Conservation (phyloP, 2,888 invertebrate species). For the Idaea biselata region DNA sequence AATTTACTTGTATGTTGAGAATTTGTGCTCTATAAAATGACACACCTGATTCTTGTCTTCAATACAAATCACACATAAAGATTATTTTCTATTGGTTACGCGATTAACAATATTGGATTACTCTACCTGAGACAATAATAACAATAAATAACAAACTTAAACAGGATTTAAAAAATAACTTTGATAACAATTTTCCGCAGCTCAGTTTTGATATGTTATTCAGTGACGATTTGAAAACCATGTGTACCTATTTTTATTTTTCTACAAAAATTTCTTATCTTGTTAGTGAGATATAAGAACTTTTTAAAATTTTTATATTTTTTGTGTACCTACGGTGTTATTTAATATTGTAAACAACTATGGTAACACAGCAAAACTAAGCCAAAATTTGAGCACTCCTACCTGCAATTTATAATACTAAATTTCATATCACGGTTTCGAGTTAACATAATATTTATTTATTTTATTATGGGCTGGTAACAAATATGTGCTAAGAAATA, state of each 20-base stretch:
- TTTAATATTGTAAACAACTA: neutral
- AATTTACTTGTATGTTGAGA: neutral
- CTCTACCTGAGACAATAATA: conserved; percentile 8
- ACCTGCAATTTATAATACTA: conserved; percentile 1
- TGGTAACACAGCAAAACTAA: neutral
- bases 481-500: neutral
- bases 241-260: neutral
- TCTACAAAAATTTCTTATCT: neutral
- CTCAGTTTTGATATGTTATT: conserved; percentile 5
- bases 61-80: conserved; percentile 8
- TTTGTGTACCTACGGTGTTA: neutral
- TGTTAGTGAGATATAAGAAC: neutral
- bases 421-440: conserved; percentile 17
- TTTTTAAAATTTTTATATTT: neutral
- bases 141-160: conserved; percentile 10
- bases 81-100: conserved; percentile 19
- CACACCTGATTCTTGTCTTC: neutral
- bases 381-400: conserved; percentile 2
- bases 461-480: neutral
- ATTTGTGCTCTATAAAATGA: neutral
- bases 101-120: conserved; percentile 17
- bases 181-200: neutral
- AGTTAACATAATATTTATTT: conserved; percentile 12
- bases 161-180: conserved; percentile 4
- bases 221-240: neutral